phyloP scores from a whole-genome alignment of 2,113 vertebrate genomes.

The Charina bottae region DNA sequence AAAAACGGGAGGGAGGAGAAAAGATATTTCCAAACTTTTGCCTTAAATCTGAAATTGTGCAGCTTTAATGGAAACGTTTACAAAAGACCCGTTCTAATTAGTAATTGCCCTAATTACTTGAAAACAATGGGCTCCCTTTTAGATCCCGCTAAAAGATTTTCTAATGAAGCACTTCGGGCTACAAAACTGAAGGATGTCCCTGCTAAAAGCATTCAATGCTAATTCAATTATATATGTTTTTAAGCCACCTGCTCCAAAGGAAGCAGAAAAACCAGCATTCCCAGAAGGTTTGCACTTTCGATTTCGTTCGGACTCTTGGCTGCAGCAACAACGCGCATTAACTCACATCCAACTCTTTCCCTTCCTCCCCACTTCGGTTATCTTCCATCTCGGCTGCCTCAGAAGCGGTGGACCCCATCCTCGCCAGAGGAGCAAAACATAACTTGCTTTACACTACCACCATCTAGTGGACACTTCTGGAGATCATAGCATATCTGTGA shows the following conservation, averaged over 20 bases:
- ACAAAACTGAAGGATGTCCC: background rate
- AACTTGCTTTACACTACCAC: conserved; percentile 69
- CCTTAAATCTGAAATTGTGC: background rate
- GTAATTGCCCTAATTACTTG: background rate
- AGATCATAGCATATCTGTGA: background rate
- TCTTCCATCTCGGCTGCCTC: background rate
- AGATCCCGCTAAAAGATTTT: background rate
- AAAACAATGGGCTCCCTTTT: background rate
- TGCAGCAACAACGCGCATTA: background rate
- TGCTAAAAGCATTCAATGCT: background rate
- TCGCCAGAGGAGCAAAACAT: background rate
- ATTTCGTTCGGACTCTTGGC: background rate
- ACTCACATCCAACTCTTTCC: background rate
- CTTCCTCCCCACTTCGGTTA: background rate
- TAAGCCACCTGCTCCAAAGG: background rate
- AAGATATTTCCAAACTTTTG: background rate
- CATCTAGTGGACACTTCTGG: conserved; percentile 66
- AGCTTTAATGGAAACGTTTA: background rate
- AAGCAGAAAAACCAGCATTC: background rate
- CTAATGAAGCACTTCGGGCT: background rate
- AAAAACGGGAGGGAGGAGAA: background rate
- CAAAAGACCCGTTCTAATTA: background rate
- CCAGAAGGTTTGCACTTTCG: background rate
- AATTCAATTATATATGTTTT: background rate
- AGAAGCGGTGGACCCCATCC: background rate